Evolutionary conservation across 92 coral and sea anemone genomes (phyloP), one percentile per base, ranked within the genome.

Genomic region (Metridium senile): DNA sequence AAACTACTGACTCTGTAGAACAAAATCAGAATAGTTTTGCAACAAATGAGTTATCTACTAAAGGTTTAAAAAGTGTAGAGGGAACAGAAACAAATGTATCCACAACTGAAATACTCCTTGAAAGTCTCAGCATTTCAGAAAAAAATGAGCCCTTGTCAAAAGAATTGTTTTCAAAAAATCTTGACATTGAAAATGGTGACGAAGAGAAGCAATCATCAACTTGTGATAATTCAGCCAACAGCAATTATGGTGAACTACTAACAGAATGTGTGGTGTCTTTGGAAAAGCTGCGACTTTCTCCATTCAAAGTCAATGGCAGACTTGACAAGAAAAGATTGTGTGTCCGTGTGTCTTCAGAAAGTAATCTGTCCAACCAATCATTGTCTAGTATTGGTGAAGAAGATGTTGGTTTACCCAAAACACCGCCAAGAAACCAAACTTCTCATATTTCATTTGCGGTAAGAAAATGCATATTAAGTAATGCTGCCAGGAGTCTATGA

Each of bases 241-340:
- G 17, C 10, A 52, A 68, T 49, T 57, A 75, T 16, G 49, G 86
- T 13, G 59, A 75, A 23, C 63, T 67, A 21, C 4, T 92, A 10
- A 78, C 72, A 53, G 89, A 91, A 23, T 91, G 97, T 65, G 90
- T 90, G 28, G 93, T 92, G 19, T 72, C 89, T 1, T 74, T 88
- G 39, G 88, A 91, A 57, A 82, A 63, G 47, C 76, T 91, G 34
- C 85, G 68, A 52, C 84, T 91, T 31, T 84, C 97, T 54, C 97
- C 97, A 13, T 72, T 28, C 27, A 68, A 31, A 52, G 84, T 20
- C 31, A 68, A 58, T 83, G 89, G 73, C 49, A 84, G 71, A 45
- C 68, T 58, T 26, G 53, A 72, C 28, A 51, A 66, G 74, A 52
- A 4, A 64, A 46, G 67, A 11, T 25, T 52, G 17, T 62, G 75